Base-by-base conservation (phyloP, 2,797 vertebrate genomes). In the Tragopan temminckii region DNA sequence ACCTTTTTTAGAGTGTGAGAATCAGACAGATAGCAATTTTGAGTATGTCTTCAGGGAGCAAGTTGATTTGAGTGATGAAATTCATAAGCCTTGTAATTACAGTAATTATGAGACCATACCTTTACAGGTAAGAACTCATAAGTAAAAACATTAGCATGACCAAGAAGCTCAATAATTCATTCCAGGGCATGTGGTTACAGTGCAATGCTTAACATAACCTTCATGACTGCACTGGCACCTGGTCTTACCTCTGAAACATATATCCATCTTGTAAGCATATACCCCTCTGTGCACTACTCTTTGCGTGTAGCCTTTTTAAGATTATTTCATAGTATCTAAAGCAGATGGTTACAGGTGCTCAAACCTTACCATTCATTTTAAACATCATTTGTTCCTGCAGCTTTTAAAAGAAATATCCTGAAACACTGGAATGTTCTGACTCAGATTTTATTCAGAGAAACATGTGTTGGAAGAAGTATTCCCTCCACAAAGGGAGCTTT, bases 121-220 rank as follows among this genome's bases (percentile, higher is more conserved):
- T 96, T 94, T 95, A 93, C 92, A 88, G 93, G 92, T 97, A 97
- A 94, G 93, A 96, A 95, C 93, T 90, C 95, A 96, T 95, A 96
- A 96, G 85, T 68, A 93, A 94, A 96, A 97, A 96, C 94, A 89
- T 97, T 94, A 96, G 93, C 96, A 97, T 84, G 93, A 85, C 88
- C 88, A 92, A 96, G 71, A 70, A 83, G 86, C 85, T 93, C 75
- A 43, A 13, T 93, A 93, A 95, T 95, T 97, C 91, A 85, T 90
- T 75, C 74, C 75, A 94, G 79, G 91, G 84, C 92, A 85, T 93
- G 94, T 95, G 92, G 86, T 84, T 92, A 81, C 77, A 90, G 35
- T 83, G 77, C 38, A 90, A 23, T n/a, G 57, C 86, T 95, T 77
- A 93, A 89, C 57, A 80, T 67, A 61, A 91, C 81, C 83, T 95